Conservation (phyloP, 2,888 invertebrate genomes). For the Xestia sexstrigata region DNA sequence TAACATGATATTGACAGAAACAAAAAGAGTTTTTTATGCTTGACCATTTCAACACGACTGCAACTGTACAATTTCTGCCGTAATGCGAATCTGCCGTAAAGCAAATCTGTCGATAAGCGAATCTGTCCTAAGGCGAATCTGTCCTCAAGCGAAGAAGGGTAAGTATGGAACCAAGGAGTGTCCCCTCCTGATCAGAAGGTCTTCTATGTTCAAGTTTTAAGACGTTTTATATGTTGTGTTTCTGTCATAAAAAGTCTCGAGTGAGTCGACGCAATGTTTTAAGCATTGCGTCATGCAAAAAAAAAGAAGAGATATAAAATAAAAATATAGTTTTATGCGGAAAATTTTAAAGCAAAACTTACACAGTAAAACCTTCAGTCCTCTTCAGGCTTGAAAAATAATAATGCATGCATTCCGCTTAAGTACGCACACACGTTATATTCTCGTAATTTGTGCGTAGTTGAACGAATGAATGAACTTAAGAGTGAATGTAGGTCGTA, state of each 20-base stretch:
- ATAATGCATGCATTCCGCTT: slow-evolving; percentile 59
- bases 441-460: slow-evolving; percentile 61
- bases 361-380: slow-evolving; percentile 17
- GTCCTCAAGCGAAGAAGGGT: too few species aligned
- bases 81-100: too few species aligned
- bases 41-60: too few species aligned
- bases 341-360: slow-evolving; percentile 26
- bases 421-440: slow-evolving; percentile 55
- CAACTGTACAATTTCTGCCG: too few species aligned
- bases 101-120: too few species aligned
- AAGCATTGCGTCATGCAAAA: slow-evolving; percentile 1
- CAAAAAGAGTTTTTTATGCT: too few species aligned
- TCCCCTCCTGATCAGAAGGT: too few species aligned
- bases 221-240: not conserved
- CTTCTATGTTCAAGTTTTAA: not conserved
- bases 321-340: slow-evolving; percentile 11
- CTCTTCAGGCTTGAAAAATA: slow-evolving; percentile 38
- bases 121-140: too few species aligned
- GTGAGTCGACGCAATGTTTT: not conserved
- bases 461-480: slow-evolving; percentile 66
- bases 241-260: not conserved
- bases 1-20: too few species aligned
- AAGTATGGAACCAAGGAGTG: not conserved
- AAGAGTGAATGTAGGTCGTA: slow-evolving; percentile 65
- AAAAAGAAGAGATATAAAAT: not conserved